Conservation (phyloP, 1,140 invertebrate genomes). For the Neodiprion fabricii region DNA sequence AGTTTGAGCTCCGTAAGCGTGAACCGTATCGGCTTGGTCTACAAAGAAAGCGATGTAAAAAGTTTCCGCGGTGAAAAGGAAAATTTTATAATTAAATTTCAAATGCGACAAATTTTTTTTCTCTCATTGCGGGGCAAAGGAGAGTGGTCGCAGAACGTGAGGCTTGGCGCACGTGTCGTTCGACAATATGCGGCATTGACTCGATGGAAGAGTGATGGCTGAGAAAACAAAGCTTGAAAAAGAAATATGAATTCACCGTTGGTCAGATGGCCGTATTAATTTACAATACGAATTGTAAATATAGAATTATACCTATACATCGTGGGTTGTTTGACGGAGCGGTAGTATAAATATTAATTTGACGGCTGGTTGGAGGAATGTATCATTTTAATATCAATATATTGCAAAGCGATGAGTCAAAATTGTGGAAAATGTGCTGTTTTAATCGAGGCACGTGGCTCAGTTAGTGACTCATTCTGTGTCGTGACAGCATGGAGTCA, state of each 20-base stretch:
- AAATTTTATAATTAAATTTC: background rate
- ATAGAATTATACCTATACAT: background rate
- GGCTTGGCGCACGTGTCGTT: background rate
- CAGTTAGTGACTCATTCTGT: conserved; percentile 5
- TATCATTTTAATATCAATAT: background rate
- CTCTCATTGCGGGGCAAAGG: background rate
- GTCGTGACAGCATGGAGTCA: background rate
- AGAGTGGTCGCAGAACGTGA: background rate
- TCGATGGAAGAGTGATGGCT: background rate
- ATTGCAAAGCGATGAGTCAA: conserved; percentile 1
- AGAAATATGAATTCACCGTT: background rate
- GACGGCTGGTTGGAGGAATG: background rate
- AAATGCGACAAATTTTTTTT: background rate
- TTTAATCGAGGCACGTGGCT: conserved; percentile 1
- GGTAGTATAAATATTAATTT: background rate
- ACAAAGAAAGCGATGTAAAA: too few species aligned
- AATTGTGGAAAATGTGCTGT: background rate
- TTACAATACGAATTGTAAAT: background rate
- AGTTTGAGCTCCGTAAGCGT: too few species aligned
- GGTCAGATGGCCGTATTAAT: background rate
- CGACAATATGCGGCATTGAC: background rate
- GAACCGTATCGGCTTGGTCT: too few species aligned
- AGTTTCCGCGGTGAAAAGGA: background rate
- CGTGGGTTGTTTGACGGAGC: background rate
- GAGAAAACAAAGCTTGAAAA: conserved; percentile 1